Base-by-base conservation (phyloP, 2,113 vertebrate genomes). In the Pogonocichla stellata region DNA sequence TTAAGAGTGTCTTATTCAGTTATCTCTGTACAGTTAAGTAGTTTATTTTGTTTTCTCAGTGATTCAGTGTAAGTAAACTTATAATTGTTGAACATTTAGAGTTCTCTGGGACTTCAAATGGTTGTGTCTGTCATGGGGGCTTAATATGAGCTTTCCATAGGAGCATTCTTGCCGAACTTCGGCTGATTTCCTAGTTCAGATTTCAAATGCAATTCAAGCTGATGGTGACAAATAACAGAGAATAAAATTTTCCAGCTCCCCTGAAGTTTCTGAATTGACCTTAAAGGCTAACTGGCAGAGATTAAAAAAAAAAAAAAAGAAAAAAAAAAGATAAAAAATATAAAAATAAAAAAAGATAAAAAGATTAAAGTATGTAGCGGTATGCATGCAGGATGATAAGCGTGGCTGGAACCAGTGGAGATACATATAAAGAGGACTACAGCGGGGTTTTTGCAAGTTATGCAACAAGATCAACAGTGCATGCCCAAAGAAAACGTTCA, bases 111-210 rank as follows among this genome's bases (percentile, higher is more conserved):
- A 38, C 12, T 82, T 80, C 12, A 62, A 28, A 64, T 26, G 8
- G 6, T 47, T 71, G 12, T 57, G 16, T 54, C 10, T 54, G 1
- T 56, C 3, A 0, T 10, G 16, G 9, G 7, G 9, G 20, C 9
- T 62, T 85, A 48, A 62, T 4, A 1, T n/a, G 28, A 70, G 3
- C 29, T 83, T 90, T 90, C 34, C 13, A 33, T 1, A 26, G 24
- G 19, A 53, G 5, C 12, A 16, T 71, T 78, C 56, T 73, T 81
- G 31, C 25, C 51, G 29, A 16, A 66, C 14, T 74, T 93, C 4
- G 84, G 24, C 20, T 73, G 33, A 62, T n/a, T 62, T 84, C 6
- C 20, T 38, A 26, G 29, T 28, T 74, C 26, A 33, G 28, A 45
- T 54, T 79, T 50, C 70, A 89, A 48, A 20, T 36, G 7, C 10